Evolutionary conservation across 2,113 vertebrate genomes (phyloP), one percentile per base, ranked within the genome.

Genomic region (Tupaia tana): DNA sequence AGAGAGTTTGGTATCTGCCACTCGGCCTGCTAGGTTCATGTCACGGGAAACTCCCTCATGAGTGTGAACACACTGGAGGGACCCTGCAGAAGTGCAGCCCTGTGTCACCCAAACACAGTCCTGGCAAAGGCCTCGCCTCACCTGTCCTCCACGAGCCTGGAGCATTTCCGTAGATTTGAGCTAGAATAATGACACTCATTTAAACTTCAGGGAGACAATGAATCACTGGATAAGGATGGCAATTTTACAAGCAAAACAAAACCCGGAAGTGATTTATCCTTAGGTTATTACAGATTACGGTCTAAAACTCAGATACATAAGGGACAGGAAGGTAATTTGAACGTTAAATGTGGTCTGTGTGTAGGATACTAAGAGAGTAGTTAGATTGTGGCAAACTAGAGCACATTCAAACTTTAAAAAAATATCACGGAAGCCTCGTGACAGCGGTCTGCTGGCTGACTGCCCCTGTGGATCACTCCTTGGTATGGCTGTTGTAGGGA

Each of bases 181-280:
- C 63, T 64, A 64, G 64, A 73, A 56, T 74, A 52, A 7, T 19
- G 31, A 27, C 19, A 31, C 43, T 70, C 18, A 66, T 64, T 87
- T 87, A 64, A 67, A 52, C 78, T 54, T 94, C 74, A 77, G 19
- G 34, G 83, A n/a, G 27, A 61, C 52, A 71, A 2, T 52, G 34
- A 90, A 22, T 69, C 66, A 69, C 19, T 25, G 61, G 64, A 3
- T 11, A 81, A 15, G 86, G 52, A 81, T 24, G 27, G 43, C 84
- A 90, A 88, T 19, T 5, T 89, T 77, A 52, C 15, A 91, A 70
- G 83, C 58, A 86, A 63, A 81, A 75, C 31, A 86, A 87, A 90
- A 75, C 58, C 80, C 78, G 0, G 20, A 34, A 56, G 34, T 86
- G 78, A 27, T 83, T 82, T 79, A n/a, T 75, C 11, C 31, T 74